Conservation (phyloP, 2,113 vertebrate genomes). For the Vombatus ursinus region DNA sequence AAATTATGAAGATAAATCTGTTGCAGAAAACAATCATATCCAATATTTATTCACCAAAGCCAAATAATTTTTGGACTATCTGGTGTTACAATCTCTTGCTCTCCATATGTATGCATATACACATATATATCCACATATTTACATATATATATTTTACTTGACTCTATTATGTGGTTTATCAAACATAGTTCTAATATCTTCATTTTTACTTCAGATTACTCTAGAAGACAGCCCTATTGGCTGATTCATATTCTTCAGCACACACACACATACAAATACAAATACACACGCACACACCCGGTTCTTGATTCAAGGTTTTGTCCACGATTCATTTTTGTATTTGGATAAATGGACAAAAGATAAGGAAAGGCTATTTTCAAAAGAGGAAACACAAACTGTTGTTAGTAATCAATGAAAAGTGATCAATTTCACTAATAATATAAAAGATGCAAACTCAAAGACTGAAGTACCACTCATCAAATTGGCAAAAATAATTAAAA, state of each 20-base stretch:
- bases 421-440: neutral
- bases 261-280: neutral
- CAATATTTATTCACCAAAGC: neutral
- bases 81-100: neutral
- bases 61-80: neutral
- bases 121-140: neutral
- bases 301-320: neutral
- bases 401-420: neutral
- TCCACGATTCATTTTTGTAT: neutral
- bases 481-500: neutral
- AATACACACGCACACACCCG: neutral
- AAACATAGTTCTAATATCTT: neutral
- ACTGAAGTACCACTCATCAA: neutral
- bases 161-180: neutral
- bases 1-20: conserved; percentile 3
- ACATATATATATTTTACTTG: neutral
- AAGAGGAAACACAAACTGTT: neutral
- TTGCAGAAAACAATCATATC: neutral
- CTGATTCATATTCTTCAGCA: neutral
- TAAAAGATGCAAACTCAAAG: neutral
- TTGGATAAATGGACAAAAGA: neutral
- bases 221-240: neutral
- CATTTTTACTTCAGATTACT: neutral
- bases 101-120: neutral
- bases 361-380: neutral